A percentile compares a stretch with the other conserved stretches of the same genome.
These are phyloP conservation scores for Typhlichthys eigenmanni DNA, from an alignment of 2,797 vertebrate species.

Conservation along the genomic window DNA sequence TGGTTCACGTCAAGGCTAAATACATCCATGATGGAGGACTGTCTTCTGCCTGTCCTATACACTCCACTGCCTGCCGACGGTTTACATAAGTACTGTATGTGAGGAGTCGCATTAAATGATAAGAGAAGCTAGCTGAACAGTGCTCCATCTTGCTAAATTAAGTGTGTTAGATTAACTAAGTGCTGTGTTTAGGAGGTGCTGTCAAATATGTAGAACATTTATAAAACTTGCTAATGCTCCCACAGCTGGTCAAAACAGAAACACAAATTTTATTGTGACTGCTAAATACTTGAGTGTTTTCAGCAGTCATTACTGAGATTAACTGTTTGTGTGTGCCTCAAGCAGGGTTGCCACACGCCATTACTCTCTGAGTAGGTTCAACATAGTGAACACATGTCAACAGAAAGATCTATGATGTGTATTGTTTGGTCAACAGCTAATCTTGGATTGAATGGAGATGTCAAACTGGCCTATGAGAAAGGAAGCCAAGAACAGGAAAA, in stretches of 20 bases:
- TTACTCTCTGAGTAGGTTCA: conserved; percentile 54
- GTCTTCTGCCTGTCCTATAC: conserved; percentile 11
- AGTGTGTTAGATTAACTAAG: not conserved
- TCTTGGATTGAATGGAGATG: conserved; percentile 27
- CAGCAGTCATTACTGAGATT: conserved; percentile 66
- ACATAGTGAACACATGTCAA: conserved; percentile 62
- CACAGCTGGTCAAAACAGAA: conserved; percentile 14
- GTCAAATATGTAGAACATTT: not conserved
- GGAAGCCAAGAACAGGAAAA: conserved; percentile 24
- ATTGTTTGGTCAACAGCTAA: conserved; percentile 58
- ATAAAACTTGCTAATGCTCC: not conserved
- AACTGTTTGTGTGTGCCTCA: conserved; percentile 44
- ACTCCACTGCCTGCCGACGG: conserved; percentile 6
- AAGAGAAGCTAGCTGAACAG: not conserved
- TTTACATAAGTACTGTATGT: conserved; percentile 41
- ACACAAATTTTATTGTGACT: conserved; percentile 10
- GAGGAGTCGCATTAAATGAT: conserved; percentile 23
- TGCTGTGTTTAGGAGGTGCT: not conserved
- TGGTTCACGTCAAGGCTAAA: conserved; percentile 36
- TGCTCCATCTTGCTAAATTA: not conserved
- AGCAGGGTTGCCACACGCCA: conserved; percentile 57
- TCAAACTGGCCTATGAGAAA: conserved; percentile 25
- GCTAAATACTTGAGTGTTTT: conserved; percentile 39
- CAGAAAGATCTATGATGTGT: conserved; percentile 49
- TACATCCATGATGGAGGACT: conserved; percentile 32